phyloP scores from a whole-genome alignment of 2,888 invertebrate genomes.

The Kryphioiulus occultus region DNA sequence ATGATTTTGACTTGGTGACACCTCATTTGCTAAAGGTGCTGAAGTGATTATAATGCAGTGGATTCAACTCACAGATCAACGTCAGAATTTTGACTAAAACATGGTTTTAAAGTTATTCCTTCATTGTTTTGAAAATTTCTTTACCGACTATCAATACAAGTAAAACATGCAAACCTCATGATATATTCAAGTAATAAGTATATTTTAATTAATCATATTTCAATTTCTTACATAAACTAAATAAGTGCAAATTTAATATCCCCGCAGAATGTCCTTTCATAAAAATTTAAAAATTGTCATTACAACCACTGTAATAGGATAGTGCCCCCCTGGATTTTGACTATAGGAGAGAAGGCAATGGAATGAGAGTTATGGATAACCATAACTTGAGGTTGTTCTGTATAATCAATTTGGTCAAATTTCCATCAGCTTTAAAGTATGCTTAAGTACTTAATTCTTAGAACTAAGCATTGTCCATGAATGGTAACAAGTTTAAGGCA shows the following conservation, averaged over 20 bases:
- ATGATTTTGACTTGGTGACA: too few relatives aligned
- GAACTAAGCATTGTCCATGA: neutral
- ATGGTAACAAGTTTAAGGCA: neutral
- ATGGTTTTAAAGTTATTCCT: too few relatives aligned
- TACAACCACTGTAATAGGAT: neutral
- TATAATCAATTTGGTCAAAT: slow-evolving; percentile 8
- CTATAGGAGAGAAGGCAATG: slow-evolving; percentile 1
- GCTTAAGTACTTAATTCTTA: neutral
- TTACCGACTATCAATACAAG: too few relatives aligned
- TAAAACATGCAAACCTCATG: neutral
- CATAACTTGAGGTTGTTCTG: neutral
- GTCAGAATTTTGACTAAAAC: too few relatives aligned
- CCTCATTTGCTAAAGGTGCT: too few relatives aligned
- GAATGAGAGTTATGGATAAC: neutral
- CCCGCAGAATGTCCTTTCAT: slow-evolving; percentile 19
- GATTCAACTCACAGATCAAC: too few relatives aligned
- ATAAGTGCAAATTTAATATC: slow-evolving; percentile 21
- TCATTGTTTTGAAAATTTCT: too few relatives aligned
- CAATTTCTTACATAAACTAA: slow-evolving; percentile 24
- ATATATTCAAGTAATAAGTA: slow-evolving; percentile 26
- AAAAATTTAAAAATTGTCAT: slow-evolving; percentile 35
- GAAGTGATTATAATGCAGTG: too few relatives aligned
- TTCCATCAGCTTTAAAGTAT: neutral
- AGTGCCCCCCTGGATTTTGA: neutral
- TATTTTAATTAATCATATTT: slow-evolving; percentile 31